phyloP scores from a whole-genome alignment of 2,113 vertebrate genomes.

The Chionodraco myersi region DNA sequence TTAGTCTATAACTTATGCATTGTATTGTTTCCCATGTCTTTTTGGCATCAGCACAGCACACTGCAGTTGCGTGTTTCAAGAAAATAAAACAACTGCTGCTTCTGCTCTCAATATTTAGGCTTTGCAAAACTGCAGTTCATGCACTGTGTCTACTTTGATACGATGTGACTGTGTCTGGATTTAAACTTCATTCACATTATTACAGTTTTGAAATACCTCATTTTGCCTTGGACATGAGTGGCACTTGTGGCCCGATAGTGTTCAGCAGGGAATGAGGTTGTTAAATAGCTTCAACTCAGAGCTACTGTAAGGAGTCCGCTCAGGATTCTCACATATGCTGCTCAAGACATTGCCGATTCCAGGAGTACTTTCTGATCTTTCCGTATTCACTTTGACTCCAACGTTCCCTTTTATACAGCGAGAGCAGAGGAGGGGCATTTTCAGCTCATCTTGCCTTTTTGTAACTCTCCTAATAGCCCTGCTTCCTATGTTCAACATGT shows the following conservation, averaged over 20 bases:
- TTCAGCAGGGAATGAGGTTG: slow-evolving; percentile 59
- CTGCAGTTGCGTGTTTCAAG: slow-evolving; percentile 51
- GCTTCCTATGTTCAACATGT: slow-evolving; percentile 62
- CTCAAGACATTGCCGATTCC: slow-evolving; percentile 55
- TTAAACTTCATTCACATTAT: slow-evolving; percentile 58
- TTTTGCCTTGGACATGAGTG: slow-evolving; percentile 49
- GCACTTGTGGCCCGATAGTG: slow-evolving; percentile 48
- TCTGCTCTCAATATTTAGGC: slow-evolving; percentile 75
- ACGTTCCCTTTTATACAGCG: slow-evolving; percentile 52
- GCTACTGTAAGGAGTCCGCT: slow-evolving; percentile 27
- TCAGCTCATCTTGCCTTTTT: slow-evolving; percentile 40
- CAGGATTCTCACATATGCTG: slow-evolving; percentile 24
- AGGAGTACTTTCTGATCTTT: slow-evolving; percentile 47
- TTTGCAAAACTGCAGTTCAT: slow-evolving; percentile 49
- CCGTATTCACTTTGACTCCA: slow-evolving; percentile 55
- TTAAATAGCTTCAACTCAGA: slow-evolving; percentile 65
- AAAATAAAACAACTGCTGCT: slow-evolving; percentile 66
- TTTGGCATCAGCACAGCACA: slow-evolving; percentile 54
- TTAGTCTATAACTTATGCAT: slow-evolving; percentile 47
- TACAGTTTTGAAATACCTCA: slow-evolving; percentile 54
- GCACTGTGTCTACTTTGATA: slow-evolving; percentile 62
- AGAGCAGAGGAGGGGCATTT: slow-evolving; percentile 53
- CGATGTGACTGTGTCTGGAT: slow-evolving; percentile 66
- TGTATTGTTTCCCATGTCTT: slow-evolving; percentile 50
- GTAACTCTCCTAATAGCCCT: slow-evolving; percentile 52